Conservation (phyloP, 2,888 invertebrate genomes). For the Koerneria pararmatus region DNA sequence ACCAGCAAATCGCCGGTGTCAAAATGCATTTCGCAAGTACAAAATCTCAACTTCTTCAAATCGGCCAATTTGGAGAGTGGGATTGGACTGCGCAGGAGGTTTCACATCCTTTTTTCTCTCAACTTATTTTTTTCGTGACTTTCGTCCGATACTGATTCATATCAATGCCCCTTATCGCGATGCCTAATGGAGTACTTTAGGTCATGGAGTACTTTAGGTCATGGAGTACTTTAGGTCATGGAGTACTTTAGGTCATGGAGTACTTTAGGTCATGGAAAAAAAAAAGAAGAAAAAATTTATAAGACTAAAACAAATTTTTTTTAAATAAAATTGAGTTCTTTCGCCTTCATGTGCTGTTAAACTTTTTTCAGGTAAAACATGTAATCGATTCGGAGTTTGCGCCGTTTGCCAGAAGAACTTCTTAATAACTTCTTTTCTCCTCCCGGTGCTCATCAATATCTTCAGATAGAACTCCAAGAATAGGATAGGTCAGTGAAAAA, state of each 20-base stretch:
- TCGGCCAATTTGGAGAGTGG: conserved; percentile 55
- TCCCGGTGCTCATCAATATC: background rate
- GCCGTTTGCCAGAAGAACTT: conserved; percentile 19
- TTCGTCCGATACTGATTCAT: too few species aligned
- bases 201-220: too few species aligned
- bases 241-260: too few species aligned
- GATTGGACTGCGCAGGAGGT: conserved; percentile 58
- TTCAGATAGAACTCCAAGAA: background rate
- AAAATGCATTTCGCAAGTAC: conserved; percentile 56
- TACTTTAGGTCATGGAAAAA: conserved; percentile 17
- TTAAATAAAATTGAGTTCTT: too few species aligned
- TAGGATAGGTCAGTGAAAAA: background rate
- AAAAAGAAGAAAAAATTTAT: background rate
- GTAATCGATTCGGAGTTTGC: conserved; percentile 59
- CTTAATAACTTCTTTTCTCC: background rate
- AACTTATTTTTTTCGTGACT: too few species aligned
- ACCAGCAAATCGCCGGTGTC: conserved; percentile 54
- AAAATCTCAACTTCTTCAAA: conserved; percentile 37
- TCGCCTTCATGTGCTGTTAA: too few species aligned
- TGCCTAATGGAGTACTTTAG: too few species aligned
- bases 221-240: too few species aligned
- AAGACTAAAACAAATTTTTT: too few species aligned
- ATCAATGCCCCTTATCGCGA: too few species aligned
- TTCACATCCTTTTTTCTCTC: too few species aligned
- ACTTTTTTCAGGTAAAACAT: conserved; percentile 37